Evolutionary conservation across 2,113 vertebrate species (phyloP).

Genomic region (Tylochromis polylepis): DNA sequence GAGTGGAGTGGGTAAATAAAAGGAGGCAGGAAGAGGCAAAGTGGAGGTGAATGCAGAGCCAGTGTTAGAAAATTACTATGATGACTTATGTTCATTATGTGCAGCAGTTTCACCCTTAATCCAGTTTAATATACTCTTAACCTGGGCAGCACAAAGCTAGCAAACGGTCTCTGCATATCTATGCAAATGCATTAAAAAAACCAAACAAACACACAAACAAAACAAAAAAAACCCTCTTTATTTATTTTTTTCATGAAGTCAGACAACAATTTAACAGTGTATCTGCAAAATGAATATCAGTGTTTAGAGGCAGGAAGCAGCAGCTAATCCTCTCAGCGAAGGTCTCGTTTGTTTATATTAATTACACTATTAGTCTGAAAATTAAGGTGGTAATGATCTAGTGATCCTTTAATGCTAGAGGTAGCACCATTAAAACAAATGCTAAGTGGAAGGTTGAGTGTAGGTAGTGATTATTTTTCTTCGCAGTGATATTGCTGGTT

Average conservation of each 20-base stretch:
- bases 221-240: neutral
- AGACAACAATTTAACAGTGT: neutral
- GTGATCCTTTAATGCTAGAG: neutral
- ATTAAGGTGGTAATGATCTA: conserved; percentile 6
- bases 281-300: neutral
- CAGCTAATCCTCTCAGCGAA: neutral
- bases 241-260: neutral
- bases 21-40: neutral
- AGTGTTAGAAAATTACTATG: neutral
- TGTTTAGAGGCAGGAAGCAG: neutral
- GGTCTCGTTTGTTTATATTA: conserved; percentile 17
- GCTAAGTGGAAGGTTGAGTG: neutral
- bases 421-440: neutral
- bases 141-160: neutral
- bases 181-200: neutral
- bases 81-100: neutral
- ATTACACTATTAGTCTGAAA: conserved; percentile 3
- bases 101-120: neutral
- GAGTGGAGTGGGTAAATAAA: neutral
- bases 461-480: neutral
- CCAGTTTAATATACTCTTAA: neutral
- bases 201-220: no score
- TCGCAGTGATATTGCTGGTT: neutral
- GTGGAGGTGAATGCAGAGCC: neutral
- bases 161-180: neutral